Percentiles rank a stretch among this genome's conserved stretches.
These are phyloP conservation scores for Silurus aristotelis DNA, from an alignment of 2,797 vertebrate genomes.

Conservation along the genomic window DNA sequence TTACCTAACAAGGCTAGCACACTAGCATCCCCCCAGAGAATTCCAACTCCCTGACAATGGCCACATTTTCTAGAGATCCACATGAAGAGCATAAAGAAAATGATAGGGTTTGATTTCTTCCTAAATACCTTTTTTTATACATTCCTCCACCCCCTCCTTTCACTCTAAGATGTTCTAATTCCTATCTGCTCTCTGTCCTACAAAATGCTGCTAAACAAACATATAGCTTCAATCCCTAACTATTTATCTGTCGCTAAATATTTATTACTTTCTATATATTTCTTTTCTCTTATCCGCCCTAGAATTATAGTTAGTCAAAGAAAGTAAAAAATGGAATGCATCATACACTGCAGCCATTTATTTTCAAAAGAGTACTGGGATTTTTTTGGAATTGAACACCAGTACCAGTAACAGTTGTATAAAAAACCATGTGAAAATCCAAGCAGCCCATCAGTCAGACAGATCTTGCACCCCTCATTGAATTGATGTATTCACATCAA, in stretches of 20 bases:
- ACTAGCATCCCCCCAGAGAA: neutral
- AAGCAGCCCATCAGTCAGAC: neutral
- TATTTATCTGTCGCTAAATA: neutral
- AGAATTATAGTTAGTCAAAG: neutral
- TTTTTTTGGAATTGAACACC: neutral
- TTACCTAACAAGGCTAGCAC: constrained; percentile 28
- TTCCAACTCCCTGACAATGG: neutral
- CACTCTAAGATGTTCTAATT: neutral
- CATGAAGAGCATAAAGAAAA: neutral
- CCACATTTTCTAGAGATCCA: too few species aligned
- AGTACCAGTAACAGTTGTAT: neutral
- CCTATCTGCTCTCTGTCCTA: neutral
- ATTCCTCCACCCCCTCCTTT: neutral
- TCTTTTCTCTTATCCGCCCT: neutral
- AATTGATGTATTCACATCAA: neutral
- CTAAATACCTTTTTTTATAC: neutral
- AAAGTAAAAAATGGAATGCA: neutral
- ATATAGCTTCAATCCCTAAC: neutral
- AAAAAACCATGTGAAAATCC: too few species aligned
- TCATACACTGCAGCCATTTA: neutral
- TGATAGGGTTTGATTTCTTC: neutral
- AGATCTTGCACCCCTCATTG: neutral
- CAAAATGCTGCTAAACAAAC: neutral
- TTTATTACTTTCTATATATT: neutral
- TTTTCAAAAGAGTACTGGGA: neutral